These are phyloP conservation scores for Harpegnathos saltator DNA, from an alignment of 1,140 invertebrate species.

Conservation along the genomic window DNA sequence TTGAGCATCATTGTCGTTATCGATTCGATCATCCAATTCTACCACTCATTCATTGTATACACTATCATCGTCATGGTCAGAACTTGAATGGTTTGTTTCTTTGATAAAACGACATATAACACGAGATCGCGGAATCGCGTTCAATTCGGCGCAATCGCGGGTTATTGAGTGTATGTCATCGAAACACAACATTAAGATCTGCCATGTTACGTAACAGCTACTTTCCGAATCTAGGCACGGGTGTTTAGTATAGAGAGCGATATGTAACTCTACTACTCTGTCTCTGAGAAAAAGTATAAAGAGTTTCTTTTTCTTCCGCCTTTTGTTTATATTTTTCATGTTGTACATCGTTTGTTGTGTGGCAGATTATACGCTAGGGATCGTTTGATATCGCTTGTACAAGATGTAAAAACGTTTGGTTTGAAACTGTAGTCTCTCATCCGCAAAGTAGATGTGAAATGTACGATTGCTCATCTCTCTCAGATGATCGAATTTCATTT, in stretches of 20 bases:
- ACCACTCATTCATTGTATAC: slow-evolving; percentile 6
- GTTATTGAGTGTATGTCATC: slow-evolving; percentile 14
- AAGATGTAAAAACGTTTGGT: neutral
- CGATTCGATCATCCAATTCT: neutral
- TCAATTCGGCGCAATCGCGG: neutral
- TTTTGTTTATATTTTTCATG: slow-evolving; percentile 29
- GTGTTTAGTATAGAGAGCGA: slow-evolving; percentile 72
- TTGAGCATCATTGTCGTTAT: slow-evolving; percentile 22
- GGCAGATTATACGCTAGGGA: neutral
- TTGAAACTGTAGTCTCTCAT: slow-evolving; percentile 28
- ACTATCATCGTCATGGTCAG: slow-evolving; percentile 48
- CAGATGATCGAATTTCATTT: slow-evolving; percentile 51
- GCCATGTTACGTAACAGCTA: slow-evolving; percentile 60
- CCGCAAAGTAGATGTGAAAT: slow-evolving; percentile 35
- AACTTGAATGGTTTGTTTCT: slow-evolving; percentile 49
- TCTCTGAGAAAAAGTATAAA: slow-evolving; percentile 24
- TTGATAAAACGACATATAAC: neutral
- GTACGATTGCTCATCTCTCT: slow-evolving; percentile 45
- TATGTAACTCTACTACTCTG: slow-evolving; percentile 47
- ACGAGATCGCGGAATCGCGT: neutral
- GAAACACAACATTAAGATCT: slow-evolving; percentile 60
- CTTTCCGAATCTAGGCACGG: slow-evolving; percentile 68
- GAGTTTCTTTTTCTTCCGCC: slow-evolving; percentile 68
- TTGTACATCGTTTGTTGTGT: slow-evolving; percentile 14
- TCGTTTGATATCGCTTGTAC: slow-evolving; percentile 37